These are phyloP conservation scores for Junco hyemalis DNA, from an alignment of 2,113 vertebrate species.

Conservation along the genomic window DNA sequence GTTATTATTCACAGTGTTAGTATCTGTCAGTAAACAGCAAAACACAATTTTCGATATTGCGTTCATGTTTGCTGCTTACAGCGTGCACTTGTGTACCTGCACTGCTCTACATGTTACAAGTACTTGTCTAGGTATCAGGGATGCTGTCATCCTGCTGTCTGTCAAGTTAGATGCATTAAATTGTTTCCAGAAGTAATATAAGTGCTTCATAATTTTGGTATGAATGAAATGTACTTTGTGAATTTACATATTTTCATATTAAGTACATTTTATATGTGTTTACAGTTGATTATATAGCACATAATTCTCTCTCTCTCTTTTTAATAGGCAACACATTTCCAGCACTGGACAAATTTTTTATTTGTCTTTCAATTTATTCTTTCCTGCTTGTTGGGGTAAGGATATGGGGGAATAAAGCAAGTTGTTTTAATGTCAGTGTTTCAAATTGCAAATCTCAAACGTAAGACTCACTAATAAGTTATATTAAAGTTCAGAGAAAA, in stretches of 20 bases:
- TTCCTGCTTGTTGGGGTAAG: constrained; percentile 93
- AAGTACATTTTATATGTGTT: not conserved
- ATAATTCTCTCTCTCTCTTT: not conserved
- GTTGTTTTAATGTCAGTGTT: not conserved
- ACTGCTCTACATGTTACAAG: not conserved
- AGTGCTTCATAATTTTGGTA: not conserved
- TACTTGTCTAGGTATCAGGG: not conserved
- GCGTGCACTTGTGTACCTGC: not conserved
- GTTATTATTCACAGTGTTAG: not conserved
- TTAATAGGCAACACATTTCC: constrained; percentile 81
- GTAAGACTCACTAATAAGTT: not conserved
- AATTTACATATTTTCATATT: not conserved
- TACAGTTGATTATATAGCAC: not conserved
- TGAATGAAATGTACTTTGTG: not conserved
- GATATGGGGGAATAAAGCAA: not conserved
- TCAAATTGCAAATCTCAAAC: not conserved
- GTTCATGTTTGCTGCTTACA: not conserved
- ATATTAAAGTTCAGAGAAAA: not conserved
- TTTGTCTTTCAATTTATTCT: constrained; percentile 87
- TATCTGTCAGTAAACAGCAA: not conserved
- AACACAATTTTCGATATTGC: not conserved
- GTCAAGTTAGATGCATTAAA: not conserved
- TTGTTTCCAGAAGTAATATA: not conserved
- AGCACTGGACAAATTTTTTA: constrained; percentile 79
- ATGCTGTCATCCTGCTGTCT: not conserved